Conservation (phyloP, 1,140 invertebrate species). For the Caerostris darwini region DNA sequence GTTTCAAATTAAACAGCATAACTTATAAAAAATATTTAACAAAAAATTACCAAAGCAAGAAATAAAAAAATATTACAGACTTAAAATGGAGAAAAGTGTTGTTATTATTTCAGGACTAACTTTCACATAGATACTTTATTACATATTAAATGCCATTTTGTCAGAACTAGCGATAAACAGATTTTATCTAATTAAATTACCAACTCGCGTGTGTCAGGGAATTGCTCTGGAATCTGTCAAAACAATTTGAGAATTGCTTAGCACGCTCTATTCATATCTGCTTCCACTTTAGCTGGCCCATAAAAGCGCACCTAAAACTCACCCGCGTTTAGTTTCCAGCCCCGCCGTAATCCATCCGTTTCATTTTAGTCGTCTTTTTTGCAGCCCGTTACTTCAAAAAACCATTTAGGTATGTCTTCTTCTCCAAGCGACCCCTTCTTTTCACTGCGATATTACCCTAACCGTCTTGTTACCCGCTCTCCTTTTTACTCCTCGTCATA, state of each 20-base stretch:
- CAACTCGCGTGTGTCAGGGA: not conserved
- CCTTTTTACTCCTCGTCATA: not conserved
- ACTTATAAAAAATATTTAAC: no score
- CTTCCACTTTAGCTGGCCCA: not conserved
- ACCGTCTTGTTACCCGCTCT: not conserved
- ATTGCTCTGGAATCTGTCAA: conserved; percentile 40
- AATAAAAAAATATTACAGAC: no score
- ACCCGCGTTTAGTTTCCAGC: not conserved
- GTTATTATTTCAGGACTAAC: not conserved
- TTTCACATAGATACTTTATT: not conserved
- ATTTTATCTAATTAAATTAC: conserved; percentile 51
- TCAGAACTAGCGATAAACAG: conserved; percentile 40
- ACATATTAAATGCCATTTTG: conserved; percentile 3
- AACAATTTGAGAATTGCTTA: not conserved
- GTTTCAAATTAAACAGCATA: no score
- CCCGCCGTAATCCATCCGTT: not conserved
- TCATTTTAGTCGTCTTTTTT: conserved; percentile 9
- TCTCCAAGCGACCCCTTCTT: not conserved
- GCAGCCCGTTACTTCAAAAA: conserved; percentile 33
- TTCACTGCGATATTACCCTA: conserved; percentile 30
- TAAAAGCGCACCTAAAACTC: not conserved
- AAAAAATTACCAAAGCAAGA: no score
- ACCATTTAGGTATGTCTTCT: conserved; percentile 37
- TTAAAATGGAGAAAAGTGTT: no score
- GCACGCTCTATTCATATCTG: not conserved